A percentile compares a stretch with the other conserved stretches of the same genome.
These are phyloP conservation scores for Cygnus atratus DNA, from an alignment of 2,113 vertebrate species.

Conservation along the genomic window DNA sequence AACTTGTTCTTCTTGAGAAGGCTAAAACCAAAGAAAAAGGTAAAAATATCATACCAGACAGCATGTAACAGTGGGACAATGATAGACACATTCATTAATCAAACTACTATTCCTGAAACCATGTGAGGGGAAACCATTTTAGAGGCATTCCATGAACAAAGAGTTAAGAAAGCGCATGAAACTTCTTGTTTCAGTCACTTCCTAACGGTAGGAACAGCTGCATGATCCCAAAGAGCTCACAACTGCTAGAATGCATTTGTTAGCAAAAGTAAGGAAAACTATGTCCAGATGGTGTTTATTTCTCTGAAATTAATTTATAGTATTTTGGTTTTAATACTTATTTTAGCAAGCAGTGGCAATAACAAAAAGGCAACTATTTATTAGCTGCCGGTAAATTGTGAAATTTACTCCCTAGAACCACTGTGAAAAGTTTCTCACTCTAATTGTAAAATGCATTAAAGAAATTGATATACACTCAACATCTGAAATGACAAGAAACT, in stretches of 20 bases:
- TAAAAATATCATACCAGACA: neutral
- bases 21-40: constrained; percentile 72
- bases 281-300: neutral
- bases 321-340: neutral
- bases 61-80: neutral
- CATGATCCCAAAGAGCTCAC: neutral
- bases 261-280: neutral
- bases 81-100: neutral
- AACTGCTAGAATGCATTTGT: neutral
- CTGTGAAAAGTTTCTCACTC: neutral
- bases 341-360: neutral
- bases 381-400: neutral
- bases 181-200: neutral
- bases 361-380: neutral
- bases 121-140: neutral
- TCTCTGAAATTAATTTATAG: neutral
- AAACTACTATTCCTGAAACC: neutral
- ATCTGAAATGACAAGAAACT: neutral
- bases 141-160: neutral
- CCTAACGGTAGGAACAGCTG: neutral
- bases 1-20: constrained; percentile 65
- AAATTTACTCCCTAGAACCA: neutral
- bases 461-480: neutral
- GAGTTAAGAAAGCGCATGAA: neutral
- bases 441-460: neutral